Percentiles rank a stretch among this genome's conserved stretches.
Conservation (phyloP, 2,113 vertebrate genomes). For the Sminthopsis crassicaudata region DNA sequence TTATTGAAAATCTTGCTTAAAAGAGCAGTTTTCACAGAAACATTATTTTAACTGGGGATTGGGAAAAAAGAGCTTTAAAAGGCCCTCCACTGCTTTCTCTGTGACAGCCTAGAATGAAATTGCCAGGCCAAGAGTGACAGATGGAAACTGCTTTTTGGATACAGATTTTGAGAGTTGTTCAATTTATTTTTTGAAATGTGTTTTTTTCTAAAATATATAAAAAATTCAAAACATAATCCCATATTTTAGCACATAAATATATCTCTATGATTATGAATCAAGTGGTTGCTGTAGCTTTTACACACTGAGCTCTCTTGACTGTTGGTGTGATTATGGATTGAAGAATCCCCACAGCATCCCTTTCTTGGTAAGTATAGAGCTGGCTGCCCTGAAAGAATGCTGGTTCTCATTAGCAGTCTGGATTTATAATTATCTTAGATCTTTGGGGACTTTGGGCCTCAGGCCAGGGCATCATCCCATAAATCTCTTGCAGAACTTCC, state of each 20-base stretch:
- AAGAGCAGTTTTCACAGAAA: slow-evolving; percentile 68
- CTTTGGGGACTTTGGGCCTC: slow-evolving; percentile 16
- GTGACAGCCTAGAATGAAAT: not conserved
- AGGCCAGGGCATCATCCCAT: not conserved
- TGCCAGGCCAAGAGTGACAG: slow-evolving; percentile 72
- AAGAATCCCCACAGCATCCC: not conserved
- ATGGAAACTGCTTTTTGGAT: slow-evolving; percentile 63
- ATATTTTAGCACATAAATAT: slow-evolving; percentile 59
- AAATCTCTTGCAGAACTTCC: not conserved
- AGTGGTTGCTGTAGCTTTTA: slow-evolving; percentile 14
- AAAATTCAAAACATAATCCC: not conserved
- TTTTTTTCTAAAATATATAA: slow-evolving; percentile 2
- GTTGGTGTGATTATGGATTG: not conserved
- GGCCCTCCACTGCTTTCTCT: not conserved
- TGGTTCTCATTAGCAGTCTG: not conserved
- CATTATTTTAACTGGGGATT: slow-evolving; percentile 70
- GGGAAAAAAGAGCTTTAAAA: not conserved
- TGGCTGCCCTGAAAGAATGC: not conserved
- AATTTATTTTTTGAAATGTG: slow-evolving; percentile 48
- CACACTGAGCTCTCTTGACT: not conserved
- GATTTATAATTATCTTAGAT: slow-evolving; percentile 30
- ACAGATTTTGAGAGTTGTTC: slow-evolving; percentile 36
- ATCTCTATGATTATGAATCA: slow-evolving; percentile 44
- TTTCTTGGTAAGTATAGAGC: not conserved
- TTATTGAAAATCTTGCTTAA: slow-evolving; percentile 46